Percentiles rank a stretch among this genome's conserved stretches.
Evolutionary conservation across 2,113 vertebrate genomes (phyloP).

Genomic region (Furnarius figulus): DNA sequence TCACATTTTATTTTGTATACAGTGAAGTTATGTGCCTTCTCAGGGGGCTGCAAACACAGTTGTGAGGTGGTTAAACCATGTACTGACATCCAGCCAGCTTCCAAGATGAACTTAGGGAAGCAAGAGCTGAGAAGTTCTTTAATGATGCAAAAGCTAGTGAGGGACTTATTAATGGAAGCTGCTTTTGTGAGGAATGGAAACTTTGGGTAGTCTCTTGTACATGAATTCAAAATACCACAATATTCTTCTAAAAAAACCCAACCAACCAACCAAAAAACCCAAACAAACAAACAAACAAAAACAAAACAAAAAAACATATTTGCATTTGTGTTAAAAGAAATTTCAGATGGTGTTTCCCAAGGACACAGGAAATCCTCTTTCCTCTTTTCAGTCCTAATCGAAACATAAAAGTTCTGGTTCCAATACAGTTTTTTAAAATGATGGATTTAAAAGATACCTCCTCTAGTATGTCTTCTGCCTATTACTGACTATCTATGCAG

Average conservation of each 20-base stretch:
- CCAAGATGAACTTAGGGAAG: background rate
- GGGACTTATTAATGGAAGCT: background rate
- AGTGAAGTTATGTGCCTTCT: background rate
- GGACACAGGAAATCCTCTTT: background rate
- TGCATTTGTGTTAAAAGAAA: background rate
- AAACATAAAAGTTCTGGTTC: background rate
- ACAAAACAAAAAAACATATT: background rate
- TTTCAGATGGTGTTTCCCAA: background rate
- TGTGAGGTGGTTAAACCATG: background rate
- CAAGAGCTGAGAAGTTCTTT: background rate
- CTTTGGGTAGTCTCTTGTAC: background rate
- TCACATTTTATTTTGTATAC: background rate
- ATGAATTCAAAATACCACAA: background rate
- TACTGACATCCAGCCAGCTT: background rate
- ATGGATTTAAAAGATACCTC: background rate
- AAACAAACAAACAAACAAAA: no score
- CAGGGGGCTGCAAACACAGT: background rate
- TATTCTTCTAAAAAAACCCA: no score
- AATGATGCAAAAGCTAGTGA: background rate
- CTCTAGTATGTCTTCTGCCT: background rate
- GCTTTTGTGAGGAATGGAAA: background rate
- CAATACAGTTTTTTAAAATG: background rate
- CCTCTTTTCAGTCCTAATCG: background rate
- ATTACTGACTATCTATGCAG: background rate
- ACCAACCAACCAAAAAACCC: no score